Conservation (phyloP, 2,113 vertebrate species). For the Oreamnos americanus region DNA sequence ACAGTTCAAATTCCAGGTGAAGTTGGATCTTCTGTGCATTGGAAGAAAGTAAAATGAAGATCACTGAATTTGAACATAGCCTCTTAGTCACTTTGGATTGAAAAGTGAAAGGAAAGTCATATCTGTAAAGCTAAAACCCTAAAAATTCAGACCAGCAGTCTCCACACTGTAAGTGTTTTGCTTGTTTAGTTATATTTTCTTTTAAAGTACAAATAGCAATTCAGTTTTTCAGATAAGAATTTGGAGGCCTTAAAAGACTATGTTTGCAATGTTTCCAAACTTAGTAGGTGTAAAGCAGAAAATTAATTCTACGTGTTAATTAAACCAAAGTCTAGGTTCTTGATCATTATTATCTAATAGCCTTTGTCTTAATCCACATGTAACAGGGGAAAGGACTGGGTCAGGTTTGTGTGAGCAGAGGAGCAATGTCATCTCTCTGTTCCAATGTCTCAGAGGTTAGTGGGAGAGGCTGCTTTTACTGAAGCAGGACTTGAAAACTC, state of each 20-base stretch:
- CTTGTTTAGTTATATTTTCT: background rate
- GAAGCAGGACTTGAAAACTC: no score
- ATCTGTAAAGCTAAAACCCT: background rate
- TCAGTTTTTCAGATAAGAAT: background rate
- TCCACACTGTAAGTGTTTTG: background rate
- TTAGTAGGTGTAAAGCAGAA: background rate
- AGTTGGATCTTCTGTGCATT: background rate
- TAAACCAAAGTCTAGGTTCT: background rate
- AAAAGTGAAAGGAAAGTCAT: background rate
- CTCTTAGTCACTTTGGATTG: background rate
- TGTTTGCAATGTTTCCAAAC: background rate
- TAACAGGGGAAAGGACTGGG: no score
- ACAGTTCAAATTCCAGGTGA: background rate
- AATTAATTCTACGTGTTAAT: background rate
- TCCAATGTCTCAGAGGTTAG: background rate
- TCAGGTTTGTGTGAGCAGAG: background rate
- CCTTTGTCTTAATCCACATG: background rate
- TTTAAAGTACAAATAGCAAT: background rate
- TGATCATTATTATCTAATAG: background rate
- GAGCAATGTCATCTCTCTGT: background rate
- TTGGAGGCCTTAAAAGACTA: background rate
- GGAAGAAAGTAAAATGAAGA: background rate
- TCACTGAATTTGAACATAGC: background rate
- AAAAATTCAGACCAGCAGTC: background rate
- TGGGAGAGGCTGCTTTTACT: background rate